phyloP scores from a whole-genome alignment of 2,888 invertebrate species.

The Epiperipatus broadwayi region DNA sequence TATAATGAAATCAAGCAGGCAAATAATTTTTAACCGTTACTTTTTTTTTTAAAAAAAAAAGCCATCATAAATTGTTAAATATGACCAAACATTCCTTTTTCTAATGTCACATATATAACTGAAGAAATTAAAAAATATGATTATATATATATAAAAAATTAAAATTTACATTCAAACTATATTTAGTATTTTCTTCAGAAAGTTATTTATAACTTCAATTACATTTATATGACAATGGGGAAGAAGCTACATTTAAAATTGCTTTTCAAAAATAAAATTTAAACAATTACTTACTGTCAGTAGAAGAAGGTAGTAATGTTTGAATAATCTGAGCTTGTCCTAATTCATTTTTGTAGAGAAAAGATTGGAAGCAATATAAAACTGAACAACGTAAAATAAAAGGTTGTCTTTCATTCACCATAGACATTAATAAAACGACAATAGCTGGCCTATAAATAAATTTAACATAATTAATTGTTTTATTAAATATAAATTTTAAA shows the following conservation, averaged over 20 bases:
- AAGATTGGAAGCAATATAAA: slow-evolving; percentile 91
- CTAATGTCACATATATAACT: background rate
- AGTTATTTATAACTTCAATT: no score
- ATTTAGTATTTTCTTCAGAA: no score
- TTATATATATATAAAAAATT: background rate
- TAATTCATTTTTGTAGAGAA: slow-evolving; percentile 71
- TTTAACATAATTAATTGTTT: background rate
- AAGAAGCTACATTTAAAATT: background rate
- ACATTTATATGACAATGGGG: background rate
- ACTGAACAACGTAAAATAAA: slow-evolving; percentile 74
- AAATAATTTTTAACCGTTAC: no score
- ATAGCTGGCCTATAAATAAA: slow-evolving; percentile 52
- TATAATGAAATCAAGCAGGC: no score
- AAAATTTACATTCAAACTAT: background rate
- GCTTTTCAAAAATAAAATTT: background rate
- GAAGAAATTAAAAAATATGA: slow-evolving; percentile 12
- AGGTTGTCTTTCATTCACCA: slow-evolving; percentile 96
- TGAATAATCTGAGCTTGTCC: slow-evolving; percentile 73
- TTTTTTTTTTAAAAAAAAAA: no score
- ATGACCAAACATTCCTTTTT: slow-evolving; percentile 11
- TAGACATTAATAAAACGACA: slow-evolving; percentile 84
- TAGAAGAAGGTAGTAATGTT: slow-evolving; percentile 68
- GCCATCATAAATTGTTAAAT: no score
- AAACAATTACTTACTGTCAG: slow-evolving; percentile 39
- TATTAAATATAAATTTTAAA: slow-evolving; percentile 6